Conservation (phyloP, 2,797 vertebrate species). For the Squalus acanthias region DNA sequence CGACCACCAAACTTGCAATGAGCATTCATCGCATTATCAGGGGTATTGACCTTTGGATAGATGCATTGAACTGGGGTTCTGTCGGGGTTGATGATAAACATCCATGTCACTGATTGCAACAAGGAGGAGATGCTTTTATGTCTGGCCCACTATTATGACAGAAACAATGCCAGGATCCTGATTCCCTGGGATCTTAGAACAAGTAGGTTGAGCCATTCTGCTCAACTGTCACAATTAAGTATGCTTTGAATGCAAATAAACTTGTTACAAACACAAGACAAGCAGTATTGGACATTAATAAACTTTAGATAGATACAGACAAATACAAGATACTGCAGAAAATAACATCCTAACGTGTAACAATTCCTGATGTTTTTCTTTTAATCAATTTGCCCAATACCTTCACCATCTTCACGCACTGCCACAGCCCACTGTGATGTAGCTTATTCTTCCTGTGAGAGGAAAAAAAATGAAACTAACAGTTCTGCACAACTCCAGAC, state of each 20-base stretch:
- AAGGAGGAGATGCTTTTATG: not conserved
- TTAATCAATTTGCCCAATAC: not conserved
- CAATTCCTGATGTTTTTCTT: not conserved
- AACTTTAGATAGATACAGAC: not conserved
- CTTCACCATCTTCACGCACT: not conserved
- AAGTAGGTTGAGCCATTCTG: not conserved
- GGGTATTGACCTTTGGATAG: not conserved
- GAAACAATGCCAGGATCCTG: not conserved
- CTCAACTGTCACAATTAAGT: not conserved
- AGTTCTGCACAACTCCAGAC: conserved; percentile 6
- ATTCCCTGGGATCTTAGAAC: not conserved
- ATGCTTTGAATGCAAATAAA: not conserved
- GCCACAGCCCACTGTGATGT: not conserved
- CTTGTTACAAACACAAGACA: not conserved
- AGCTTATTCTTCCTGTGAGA: not conserved
- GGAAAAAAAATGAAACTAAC: not conserved
- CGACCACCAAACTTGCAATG: not conserved
- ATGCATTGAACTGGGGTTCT: not conserved
- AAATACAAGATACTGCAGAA: not conserved
- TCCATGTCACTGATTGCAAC: not conserved
- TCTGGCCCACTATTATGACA: not conserved
- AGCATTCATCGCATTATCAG: not conserved
- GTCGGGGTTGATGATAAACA: not conserved
- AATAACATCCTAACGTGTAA: too few relatives aligned
- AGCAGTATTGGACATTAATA: not conserved